Evolutionary conservation across 1,140 invertebrate species (phyloP).

Genomic region (Pseudomyrmex pallidus): DNA sequence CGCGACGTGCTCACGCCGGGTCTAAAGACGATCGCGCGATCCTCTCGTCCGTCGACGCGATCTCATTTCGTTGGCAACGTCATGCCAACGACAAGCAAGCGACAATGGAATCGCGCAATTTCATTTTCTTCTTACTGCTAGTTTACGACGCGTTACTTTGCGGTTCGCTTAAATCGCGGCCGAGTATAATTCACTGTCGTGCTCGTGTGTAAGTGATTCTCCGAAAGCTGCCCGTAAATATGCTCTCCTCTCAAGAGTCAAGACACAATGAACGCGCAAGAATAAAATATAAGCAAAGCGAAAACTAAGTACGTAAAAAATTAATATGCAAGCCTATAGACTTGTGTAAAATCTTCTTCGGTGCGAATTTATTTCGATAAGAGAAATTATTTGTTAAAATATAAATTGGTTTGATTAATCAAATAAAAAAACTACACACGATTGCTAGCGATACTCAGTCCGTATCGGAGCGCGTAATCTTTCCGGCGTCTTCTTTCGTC

Average conservation of each 20-base stretch:
- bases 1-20: conserved; percentile 16
- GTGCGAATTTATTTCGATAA: too few species aligned
- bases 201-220: conserved; percentile 51
- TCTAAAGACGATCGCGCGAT: conserved; percentile 59
- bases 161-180: conserved; percentile 54
- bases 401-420: too few species aligned
- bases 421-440: too few species aligned
- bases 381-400: too few species aligned
- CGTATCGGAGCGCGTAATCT: too few species aligned
- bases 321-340: background rate
- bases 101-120: conserved; percentile 62
- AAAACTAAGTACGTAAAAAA: background rate
- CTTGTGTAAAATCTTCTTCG: too few species aligned
- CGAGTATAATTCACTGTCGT: conserved; percentile 37
- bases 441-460: too few species aligned
- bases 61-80: conserved; percentile 58
- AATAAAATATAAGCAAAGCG: background rate
- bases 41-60: conserved; percentile 51
- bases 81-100: conserved; percentile 30
- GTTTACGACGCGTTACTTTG: conserved; percentile 58
- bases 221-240: conserved; percentile 50
- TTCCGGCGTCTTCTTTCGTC: too few species aligned
- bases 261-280: background rate
- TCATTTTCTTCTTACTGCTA: conserved; percentile 58
- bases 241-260: conserved; percentile 16